phyloP scores from a whole-genome alignment of 2,797 vertebrate genomes.

The Ceyx erithaca region DNA sequence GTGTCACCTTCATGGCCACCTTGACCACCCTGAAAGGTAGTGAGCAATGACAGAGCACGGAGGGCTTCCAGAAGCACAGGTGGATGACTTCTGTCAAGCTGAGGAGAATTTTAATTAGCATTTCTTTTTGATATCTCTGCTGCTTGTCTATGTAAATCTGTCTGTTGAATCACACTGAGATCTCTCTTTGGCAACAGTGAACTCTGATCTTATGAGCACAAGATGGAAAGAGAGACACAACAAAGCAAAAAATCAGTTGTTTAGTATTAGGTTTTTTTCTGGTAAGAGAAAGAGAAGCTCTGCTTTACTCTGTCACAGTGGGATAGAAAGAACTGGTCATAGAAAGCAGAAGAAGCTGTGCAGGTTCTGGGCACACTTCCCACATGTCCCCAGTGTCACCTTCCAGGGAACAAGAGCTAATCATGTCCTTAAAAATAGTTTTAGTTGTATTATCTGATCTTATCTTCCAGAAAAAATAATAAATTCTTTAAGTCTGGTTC shows the following conservation, averaged over 20 bases:
- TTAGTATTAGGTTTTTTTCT: background rate
- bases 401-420: background rate
- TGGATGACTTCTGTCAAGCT: background rate
- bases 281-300: background rate
- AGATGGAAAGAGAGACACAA: background rate
- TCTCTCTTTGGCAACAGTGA: background rate
- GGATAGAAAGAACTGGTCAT: background rate
- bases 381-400: background rate
- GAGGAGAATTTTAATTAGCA: background rate
- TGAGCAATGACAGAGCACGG: background rate
- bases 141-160: background rate
- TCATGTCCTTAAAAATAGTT: background rate
- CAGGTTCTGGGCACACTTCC: background rate
- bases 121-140: background rate
- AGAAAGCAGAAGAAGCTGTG: background rate
- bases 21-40: background rate
- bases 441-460: background rate
- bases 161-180: background rate
- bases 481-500: background rate
- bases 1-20: background rate
- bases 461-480: background rate
- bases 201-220: background rate
- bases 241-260: background rate
- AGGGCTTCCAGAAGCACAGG: background rate
- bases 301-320: fast-evolving